Percentiles rank a stretch among this genome's conserved stretches.
Conservation (phyloP, 2,888 invertebrate species). For the Julus scandinavius region DNA sequence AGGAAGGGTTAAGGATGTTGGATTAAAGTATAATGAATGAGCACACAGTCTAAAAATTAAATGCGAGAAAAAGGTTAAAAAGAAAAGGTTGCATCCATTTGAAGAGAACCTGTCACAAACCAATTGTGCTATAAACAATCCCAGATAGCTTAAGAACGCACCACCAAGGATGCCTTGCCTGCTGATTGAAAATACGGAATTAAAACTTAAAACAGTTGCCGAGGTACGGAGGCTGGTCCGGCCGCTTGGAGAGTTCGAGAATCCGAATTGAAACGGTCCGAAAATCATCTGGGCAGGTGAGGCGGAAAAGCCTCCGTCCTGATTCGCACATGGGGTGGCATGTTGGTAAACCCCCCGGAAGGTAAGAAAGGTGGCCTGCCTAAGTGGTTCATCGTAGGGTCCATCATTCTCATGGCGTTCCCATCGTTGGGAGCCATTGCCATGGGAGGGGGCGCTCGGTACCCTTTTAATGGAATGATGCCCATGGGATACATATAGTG, state of each 20-base stretch:
- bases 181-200: neutral
- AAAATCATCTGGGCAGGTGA: neutral
- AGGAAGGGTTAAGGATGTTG: neutral
- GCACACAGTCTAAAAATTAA: neutral
- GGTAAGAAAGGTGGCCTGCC: neutral
- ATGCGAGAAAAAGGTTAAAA: neutral
- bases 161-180: constrained; percentile 2
- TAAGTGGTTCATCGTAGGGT: neutral
- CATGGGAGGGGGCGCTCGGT: constrained; percentile 6
- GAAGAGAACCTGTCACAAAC: constrained; percentile 41
- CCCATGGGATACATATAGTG: neutral
- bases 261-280: neutral
- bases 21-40: neutral
- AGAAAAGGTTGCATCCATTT: constrained; percentile 24
- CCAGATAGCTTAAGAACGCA: constrained; percentile 36
- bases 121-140: constrained; percentile 24
- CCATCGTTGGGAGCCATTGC: neutral
- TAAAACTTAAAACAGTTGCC: neutral
- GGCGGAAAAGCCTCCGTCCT: neutral
- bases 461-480: neutral
- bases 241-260: neutral
- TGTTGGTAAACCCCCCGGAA: neutral
- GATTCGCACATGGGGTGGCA: neutral
- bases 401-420: neutral
- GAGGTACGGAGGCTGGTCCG: neutral